Conservation (phyloP, 2,113 vertebrate genomes). For the Peromyscus maniculatus region DNA sequence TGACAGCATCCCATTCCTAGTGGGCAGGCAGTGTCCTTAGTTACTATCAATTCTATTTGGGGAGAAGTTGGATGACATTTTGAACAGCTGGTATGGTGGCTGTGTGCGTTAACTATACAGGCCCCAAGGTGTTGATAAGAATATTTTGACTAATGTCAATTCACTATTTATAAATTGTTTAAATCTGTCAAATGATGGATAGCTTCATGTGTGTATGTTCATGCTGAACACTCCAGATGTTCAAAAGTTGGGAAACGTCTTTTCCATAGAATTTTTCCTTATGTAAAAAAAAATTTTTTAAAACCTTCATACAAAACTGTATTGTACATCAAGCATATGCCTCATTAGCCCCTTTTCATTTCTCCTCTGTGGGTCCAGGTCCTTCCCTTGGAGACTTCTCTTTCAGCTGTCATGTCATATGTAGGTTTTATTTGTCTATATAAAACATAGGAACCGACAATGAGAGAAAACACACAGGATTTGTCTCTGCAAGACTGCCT, state of each 20-base stretch:
- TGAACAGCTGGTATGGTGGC: not conserved
- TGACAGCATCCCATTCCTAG: not conserved
- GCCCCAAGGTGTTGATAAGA: not conserved
- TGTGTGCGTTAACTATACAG: constrained; percentile 5
- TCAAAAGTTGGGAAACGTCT: not conserved
- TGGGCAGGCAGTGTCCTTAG: not conserved
- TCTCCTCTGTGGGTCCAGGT: not conserved
- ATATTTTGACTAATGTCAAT: constrained; percentile 34
- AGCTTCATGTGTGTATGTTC: not conserved
- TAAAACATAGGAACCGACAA: not conserved
- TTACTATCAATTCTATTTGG: not conserved
- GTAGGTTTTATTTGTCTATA: not conserved
- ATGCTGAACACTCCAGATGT: not conserved
- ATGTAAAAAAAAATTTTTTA: not conserved
- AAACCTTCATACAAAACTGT: not conserved
- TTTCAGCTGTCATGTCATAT: not conserved
- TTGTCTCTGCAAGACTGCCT: not conserved
- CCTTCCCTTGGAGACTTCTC: not conserved
- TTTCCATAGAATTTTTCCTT: not conserved
- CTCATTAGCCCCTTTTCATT: not conserved
- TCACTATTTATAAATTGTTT: constrained; percentile 45
- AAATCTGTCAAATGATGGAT: not conserved
- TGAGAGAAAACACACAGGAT: not conserved
- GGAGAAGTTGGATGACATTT: not conserved
- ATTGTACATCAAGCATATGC: not conserved